Base-by-base conservation (phyloP, 92 coral and sea anemone species). In the Palythoa heliodiscus region DNA sequence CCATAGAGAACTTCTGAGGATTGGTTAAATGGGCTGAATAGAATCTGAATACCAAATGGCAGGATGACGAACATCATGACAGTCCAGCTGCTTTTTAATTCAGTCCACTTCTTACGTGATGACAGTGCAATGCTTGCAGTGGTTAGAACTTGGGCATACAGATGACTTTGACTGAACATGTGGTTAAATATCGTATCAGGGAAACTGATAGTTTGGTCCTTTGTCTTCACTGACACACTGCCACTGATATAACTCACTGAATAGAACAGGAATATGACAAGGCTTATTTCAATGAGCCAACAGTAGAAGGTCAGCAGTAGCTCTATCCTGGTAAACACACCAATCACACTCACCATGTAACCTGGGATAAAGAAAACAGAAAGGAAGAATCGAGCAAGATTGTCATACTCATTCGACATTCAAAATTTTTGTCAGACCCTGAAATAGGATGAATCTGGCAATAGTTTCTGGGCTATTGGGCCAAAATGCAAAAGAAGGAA, bases 61-160 rank as follows among this genome's bases (percentile, higher is more conserved):
- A 92, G 86, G 37, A 87, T 52, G 23, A 92, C 35, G 67, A 92
- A 90, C 79, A 94, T 68, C 50, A 80, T 63, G 25, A 92, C 82
- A 14, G 91, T 92, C 88, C 94, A 88, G 69, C 80, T 89, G 14
- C 91, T 87, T 37, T 82, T 88, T 47, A 84, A 60, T 37, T 61
- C 75, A 3, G 87, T 77, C 98, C 98, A 94, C 75, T 94, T 87
- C 71, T 89, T 87, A 23, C 87, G 91, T n/a, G 98, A 83, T 22
- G 90, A 85, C 25, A 92, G 63, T 57, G 94, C 92, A 24, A 94
- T 77, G 40, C 95, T 93, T 37, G 93, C 91, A 7, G 95, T 95
- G 15, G 92, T 86, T 39, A 90, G 73, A 12, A 94, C 91, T 71
- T 94, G 95, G 6, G 93, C 90, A 79, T 93, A 93, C 40, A 93